Evolutionary conservation across 2,888 invertebrate genomes (phyloP).

Genomic region (Aphodius sticticus): DNA sequence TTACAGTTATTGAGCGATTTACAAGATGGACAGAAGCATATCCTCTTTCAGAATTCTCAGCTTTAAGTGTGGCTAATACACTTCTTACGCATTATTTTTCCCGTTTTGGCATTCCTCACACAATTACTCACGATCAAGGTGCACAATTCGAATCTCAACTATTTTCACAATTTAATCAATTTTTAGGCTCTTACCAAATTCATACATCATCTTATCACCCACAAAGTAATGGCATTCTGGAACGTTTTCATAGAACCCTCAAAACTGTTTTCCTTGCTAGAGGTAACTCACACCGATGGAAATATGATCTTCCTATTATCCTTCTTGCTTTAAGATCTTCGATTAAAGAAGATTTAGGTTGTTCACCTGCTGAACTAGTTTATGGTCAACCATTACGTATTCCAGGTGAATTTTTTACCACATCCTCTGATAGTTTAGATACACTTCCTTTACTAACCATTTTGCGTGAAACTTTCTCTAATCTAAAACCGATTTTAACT

Average conservation of each 20-base stretch:
- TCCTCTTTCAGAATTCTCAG: conserved; percentile 47
- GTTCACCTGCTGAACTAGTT: conserved; percentile 30
- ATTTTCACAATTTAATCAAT: conserved; percentile 36
- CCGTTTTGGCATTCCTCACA: conserved; percentile 48
- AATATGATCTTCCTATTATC: conserved; percentile 35
- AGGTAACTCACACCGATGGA: conserved; percentile 31
- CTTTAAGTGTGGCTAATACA: conserved; percentile 45
- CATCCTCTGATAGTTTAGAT: conserved; percentile 18
- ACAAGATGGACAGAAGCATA: conserved; percentile 50
- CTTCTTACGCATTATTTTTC: conserved; percentile 49
- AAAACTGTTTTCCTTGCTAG: conserved; percentile 38
- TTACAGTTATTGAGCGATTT: conserved; percentile 52
- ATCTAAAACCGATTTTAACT: background rate
- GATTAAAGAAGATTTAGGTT: conserved; percentile 32
- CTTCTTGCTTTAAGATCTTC: conserved; percentile 33
- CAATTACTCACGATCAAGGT: conserved; percentile 51
- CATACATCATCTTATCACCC: conserved; percentile 43
- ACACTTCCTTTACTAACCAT: background rate
- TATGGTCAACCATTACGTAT: conserved; percentile 28
- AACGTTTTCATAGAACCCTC: conserved; percentile 39
- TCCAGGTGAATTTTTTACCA: conserved; percentile 34
- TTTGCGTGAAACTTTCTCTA: background rate
- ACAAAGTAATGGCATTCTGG: conserved; percentile 41
- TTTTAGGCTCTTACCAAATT: conserved; percentile 37
- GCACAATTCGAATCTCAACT: conserved; percentile 47